phyloP scores from a whole-genome alignment of 2,888 invertebrate genomes.

The Anthrax anthrax region DNA sequence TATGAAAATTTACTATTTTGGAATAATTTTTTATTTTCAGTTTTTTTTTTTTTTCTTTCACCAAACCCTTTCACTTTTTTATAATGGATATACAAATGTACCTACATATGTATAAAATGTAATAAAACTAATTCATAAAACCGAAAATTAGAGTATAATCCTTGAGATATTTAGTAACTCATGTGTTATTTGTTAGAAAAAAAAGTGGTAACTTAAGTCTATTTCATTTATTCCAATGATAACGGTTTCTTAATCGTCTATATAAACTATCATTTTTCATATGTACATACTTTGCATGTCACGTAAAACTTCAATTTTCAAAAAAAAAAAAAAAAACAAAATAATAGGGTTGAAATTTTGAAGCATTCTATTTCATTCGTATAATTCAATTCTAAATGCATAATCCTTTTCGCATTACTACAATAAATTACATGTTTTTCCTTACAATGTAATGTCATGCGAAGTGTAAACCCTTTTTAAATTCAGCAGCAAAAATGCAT shows the following conservation, averaged over 20 bases:
- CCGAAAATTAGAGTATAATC: not conserved
- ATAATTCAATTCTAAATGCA: not conserved
- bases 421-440: not conserved
- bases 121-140: not conserved
- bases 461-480: not conserved
- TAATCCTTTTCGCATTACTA: not conserved
- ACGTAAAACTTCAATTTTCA: too few relatives aligned
- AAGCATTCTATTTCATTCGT: not conserved
- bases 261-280: too few relatives aligned
- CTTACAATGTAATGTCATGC: not conserved
- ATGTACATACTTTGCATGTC: too few relatives aligned
- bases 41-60: too few relatives aligned
- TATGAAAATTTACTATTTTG: too few relatives aligned
- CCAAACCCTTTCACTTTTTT: too few relatives aligned
- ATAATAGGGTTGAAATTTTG: too few relatives aligned
- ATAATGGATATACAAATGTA: too few relatives aligned
- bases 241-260: not conserved
- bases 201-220: not conserved
- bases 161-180: not conserved
- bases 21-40: too few relatives aligned
- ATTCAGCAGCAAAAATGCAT: too few relatives aligned
- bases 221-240: not conserved
- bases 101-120: too few relatives aligned
- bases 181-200: not conserved
- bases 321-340: too few relatives aligned